Percentiles rank a stretch among this genome's conserved stretches.
Conservation (phyloP, 2,797 vertebrate species). For the Sebastes baramenuke region DNA sequence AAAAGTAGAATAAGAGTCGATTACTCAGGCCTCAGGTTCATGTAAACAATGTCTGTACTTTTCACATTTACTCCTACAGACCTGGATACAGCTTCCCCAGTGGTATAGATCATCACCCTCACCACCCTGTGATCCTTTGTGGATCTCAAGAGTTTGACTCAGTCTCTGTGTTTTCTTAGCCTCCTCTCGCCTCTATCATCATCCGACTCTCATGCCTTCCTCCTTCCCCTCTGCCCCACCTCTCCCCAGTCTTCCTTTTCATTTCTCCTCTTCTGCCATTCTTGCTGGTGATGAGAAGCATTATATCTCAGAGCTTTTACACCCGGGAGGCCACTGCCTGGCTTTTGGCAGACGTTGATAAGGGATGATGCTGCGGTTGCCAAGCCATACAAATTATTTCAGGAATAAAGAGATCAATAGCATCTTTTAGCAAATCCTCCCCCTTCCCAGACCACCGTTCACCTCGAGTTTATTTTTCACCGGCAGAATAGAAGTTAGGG, state of each 20-base stretch:
- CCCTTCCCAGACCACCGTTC: constrained; percentile 59
- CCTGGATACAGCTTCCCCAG: background rate
- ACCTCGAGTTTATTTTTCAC: constrained; percentile 58
- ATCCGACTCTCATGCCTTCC: constrained; percentile 23
- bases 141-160: constrained; percentile 37
- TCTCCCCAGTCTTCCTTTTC: constrained; percentile 26
- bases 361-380: constrained; percentile 67
- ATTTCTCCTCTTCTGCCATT: constrained; percentile 41
- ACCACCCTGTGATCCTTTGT: background rate
- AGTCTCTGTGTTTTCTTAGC: constrained; percentile 4
- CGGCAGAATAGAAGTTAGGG: constrained; percentile 50
- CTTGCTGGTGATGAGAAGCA: constrained; percentile 64
- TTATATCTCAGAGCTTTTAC: constrained; percentile 66
- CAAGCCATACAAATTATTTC: constrained; percentile 78
- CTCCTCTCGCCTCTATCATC: constrained; percentile 18
- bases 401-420: constrained; percentile 79
- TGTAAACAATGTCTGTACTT: constrained; percentile 1
- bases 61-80: background rate
- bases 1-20: background rate
- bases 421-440: constrained; percentile 73
- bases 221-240: constrained; percentile 17
- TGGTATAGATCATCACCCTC: background rate
- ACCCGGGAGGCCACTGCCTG: constrained; percentile 54
- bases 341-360: constrained; percentile 77
- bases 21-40: background rate